Evolutionary conservation across 1,140 invertebrate species (phyloP).

Genomic region (Drosophila bocki): DNA sequence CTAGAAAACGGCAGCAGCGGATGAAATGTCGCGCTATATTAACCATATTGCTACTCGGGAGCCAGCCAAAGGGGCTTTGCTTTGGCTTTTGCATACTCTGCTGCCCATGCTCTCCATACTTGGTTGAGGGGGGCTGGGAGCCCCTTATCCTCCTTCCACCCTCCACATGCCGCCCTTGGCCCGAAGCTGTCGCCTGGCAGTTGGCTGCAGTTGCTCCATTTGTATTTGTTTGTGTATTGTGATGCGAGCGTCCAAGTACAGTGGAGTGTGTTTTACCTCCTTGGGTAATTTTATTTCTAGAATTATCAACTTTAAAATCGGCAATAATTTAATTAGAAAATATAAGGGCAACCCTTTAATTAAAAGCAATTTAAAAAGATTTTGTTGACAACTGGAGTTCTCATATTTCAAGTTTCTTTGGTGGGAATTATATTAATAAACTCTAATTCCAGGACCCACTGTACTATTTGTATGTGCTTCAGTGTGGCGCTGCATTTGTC

Average conservation of each 20-base stretch:
- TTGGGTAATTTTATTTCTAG: too few relatives aligned
- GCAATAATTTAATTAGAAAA: background rate
- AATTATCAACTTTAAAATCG: background rate
- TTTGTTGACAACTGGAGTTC: background rate
- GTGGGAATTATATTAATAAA: background rate
- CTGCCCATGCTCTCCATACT: conserved; percentile 24
- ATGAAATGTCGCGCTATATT: conserved; percentile 77
- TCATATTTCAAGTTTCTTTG: background rate
- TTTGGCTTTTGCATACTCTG: conserved; percentile 20
- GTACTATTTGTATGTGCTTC: conserved; percentile 29
- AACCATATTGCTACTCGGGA: conserved; percentile 64
- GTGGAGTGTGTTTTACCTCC: background rate
- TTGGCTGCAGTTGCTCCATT: conserved; percentile 55
- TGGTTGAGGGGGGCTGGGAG: background rate
- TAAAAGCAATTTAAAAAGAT: background rate
- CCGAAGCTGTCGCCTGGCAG: conserved; percentile 42
- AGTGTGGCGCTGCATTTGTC: conserved; percentile 33
- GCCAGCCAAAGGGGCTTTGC: conserved; percentile 33
- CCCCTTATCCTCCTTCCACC: background rate
- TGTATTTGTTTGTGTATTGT: conserved; percentile 51
- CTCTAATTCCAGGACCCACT: background rate
- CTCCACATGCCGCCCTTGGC: background rate
- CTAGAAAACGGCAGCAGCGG: conserved; percentile 52
- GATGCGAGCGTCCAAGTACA: conserved; percentile 10
- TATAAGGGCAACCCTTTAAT: background rate